Percentiles rank a stretch among this genome's conserved stretches.
These are phyloP conservation scores for Drosophila pegasa DNA, from an alignment of 2,888 invertebrate genomes.

Conservation along the genomic window DNA sequence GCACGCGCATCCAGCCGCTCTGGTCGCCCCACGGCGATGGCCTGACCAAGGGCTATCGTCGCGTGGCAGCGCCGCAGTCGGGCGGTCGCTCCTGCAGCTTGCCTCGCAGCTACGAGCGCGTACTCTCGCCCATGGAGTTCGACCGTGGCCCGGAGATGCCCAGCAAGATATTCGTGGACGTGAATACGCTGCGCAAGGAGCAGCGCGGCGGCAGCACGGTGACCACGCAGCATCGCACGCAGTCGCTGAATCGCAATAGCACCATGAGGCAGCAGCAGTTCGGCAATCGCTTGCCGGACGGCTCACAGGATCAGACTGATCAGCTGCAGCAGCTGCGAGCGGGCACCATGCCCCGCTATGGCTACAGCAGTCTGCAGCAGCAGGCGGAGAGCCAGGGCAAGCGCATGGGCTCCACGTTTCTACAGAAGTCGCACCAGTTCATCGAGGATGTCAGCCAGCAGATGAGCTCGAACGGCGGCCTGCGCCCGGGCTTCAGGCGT, in stretches of 20 bases:
- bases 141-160: constrained; percentile 86
- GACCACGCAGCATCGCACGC: constrained; percentile 72
- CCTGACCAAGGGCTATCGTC: constrained; percentile 87
- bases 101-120: constrained; percentile 86
- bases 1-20: constrained; percentile 87
- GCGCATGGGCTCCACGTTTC: constrained; percentile 89
- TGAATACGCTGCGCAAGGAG: constrained; percentile 71
- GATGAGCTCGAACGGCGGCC: constrained; percentile 41
- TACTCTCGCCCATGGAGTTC: constrained; percentile 88
- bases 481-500: constrained; percentile 83
- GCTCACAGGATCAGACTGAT: constrained; percentile 63
- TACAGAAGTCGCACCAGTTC: constrained; percentile 89
- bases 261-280: constrained; percentile 67
- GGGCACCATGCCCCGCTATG: constrained; percentile 87
- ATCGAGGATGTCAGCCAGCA: constrained; percentile 87
- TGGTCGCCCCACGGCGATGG: constrained; percentile 88
- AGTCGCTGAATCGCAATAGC: constrained; percentile 81
- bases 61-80: constrained; percentile 87
- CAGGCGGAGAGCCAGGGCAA: constrained; percentile 86
- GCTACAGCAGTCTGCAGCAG: constrained; percentile 85
- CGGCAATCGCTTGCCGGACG: constrained; percentile 41
- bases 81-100: constrained; percentile 86
- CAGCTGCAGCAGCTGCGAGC: constrained; percentile 84
- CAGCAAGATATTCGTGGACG: constrained; percentile 80
- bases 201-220: constrained; percentile 75